Conservation (phyloP, 2,113 vertebrate genomes). For the Oryzias javanicus region DNA sequence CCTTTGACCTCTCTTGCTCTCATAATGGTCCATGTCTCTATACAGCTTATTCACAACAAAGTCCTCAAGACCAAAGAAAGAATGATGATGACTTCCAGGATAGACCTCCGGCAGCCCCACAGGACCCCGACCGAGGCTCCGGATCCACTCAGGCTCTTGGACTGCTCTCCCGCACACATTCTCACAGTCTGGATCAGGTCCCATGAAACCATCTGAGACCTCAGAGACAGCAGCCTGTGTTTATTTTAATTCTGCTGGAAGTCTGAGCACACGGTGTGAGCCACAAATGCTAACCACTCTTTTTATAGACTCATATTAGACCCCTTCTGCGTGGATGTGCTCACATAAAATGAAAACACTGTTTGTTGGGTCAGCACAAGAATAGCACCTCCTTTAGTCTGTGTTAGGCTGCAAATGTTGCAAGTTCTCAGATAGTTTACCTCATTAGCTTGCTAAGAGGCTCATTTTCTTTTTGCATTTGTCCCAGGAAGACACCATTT, state of each 20-base stretch:
- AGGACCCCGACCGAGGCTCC: slow-evolving; percentile 14
- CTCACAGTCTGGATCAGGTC: slow-evolving; percentile 18
- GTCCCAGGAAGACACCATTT: slow-evolving; percentile 54
- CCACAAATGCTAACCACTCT: slow-evolving; percentile 45
- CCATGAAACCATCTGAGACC: slow-evolving; percentile 37
- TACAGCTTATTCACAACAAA: no score
- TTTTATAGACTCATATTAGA: slow-evolving; percentile 51
- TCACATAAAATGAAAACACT: no score
- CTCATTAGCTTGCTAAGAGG: slow-evolving; percentile 65
- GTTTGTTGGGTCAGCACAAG: no score
- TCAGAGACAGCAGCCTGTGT: slow-evolving; percentile 31
- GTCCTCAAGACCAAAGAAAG: no score
- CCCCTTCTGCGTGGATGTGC: slow-evolving; percentile 5
- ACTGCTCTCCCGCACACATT: slow-evolving; percentile 6
- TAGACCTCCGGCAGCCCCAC: slow-evolving; percentile 1
- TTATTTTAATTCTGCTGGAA: slow-evolving; percentile 34
- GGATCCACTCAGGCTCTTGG: slow-evolving; percentile 15
- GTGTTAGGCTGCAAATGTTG: no score
- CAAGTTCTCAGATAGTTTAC: slow-evolving; percentile 41
- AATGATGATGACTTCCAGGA: slow-evolving; percentile 16
- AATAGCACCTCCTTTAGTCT: no score
- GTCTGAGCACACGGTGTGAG: slow-evolving; percentile 9
- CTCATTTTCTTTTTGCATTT: slow-evolving; percentile 27
- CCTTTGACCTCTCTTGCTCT: no score
- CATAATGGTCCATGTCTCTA: no score